phyloP scores from a whole-genome alignment of 1,140 invertebrate species.

The Eufriesea mexicana region DNA sequence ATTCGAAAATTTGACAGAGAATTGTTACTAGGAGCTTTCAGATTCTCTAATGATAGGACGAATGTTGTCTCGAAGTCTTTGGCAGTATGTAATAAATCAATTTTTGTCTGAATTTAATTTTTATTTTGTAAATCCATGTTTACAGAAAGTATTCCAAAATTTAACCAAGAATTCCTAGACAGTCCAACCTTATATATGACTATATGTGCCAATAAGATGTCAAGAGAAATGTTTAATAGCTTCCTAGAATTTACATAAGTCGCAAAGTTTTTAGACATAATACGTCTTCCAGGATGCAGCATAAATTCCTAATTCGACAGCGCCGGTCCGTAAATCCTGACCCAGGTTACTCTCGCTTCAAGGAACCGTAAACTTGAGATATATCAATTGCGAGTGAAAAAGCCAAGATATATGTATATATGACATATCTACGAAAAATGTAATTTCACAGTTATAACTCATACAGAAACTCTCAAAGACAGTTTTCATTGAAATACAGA shows the following conservation, averaged over 20 bases:
- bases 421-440: neutral
- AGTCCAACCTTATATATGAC: too few relatives aligned
- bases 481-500: neutral
- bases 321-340: neutral
- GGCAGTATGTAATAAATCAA: too few relatives aligned
- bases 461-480: neutral
- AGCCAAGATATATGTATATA: neutral
- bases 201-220: too few relatives aligned
- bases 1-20: too few relatives aligned
- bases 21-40: too few relatives aligned
- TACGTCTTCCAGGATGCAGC: neutral
- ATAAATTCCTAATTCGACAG: conserved; percentile 12
- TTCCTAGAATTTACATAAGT: neutral
- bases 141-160: too few relatives aligned
- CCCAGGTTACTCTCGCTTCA: neutral
- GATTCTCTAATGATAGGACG: too few relatives aligned
- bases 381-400: neutral
- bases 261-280: neutral
- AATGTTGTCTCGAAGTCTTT: too few relatives aligned
- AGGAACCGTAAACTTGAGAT: neutral
- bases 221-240: neutral
- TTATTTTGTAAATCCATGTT: too few relatives aligned
- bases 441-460: neutral
- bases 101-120: too few relatives aligned
- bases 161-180: too few relatives aligned